Conservation (phyloP, 1,140 invertebrate genomes). For the Eupristina koningsbergeri region DNA sequence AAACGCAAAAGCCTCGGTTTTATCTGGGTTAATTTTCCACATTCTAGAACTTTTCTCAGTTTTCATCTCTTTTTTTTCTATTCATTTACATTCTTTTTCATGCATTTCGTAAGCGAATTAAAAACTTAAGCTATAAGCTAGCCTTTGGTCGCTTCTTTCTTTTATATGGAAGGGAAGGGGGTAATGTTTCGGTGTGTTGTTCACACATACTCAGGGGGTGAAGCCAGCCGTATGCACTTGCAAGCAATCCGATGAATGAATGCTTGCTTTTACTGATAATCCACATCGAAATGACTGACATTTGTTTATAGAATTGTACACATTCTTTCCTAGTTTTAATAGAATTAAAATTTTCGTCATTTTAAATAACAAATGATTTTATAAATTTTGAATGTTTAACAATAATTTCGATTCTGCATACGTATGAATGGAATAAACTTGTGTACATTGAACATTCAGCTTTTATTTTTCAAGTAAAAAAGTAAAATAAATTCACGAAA, state of each 20-base stretch:
- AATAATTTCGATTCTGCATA: no score
- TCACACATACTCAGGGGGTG: constrained; percentile 7
- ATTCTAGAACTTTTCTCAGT: constrained; percentile 54
- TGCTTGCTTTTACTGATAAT: not conserved
- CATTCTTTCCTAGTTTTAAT: constrained; percentile 52
- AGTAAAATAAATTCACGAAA: no score
- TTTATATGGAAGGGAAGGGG: not conserved
- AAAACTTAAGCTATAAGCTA: not conserved
- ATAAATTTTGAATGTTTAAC: not conserved
- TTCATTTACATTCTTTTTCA: not conserved
- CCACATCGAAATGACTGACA: not conserved
- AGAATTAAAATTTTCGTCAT: no score
- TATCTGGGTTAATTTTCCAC: constrained; percentile 71
- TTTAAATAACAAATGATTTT: no score
- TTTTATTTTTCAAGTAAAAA: no score
- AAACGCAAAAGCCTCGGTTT: constrained; percentile 73
- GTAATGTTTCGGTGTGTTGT: not conserved
- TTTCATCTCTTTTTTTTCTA: constrained; percentile 36
- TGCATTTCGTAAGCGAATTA: not conserved
- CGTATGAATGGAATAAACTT: no score
- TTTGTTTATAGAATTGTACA: constrained; percentile 55
- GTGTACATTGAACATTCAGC: no score
- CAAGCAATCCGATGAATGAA: constrained; percentile 69
- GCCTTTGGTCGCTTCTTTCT: not conserved
- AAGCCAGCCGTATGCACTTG: constrained; percentile 56